These are phyloP conservation scores for Metellina segmentata DNA, from an alignment of 2,888 invertebrate species.

Conservation along the genomic window DNA sequence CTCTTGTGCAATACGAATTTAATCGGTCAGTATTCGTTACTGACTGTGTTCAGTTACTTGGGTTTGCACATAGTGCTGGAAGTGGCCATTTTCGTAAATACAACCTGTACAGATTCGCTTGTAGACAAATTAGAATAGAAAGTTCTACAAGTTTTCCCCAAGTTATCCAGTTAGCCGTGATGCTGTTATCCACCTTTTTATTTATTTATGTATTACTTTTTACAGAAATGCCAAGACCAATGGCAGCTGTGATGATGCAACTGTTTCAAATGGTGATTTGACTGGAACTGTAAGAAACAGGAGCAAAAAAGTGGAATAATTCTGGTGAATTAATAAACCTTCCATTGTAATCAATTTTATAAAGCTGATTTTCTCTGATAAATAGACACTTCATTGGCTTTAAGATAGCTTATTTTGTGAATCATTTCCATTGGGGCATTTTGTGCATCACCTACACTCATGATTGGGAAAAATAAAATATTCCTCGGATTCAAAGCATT, in stretches of 20 bases:
- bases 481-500: neutral
- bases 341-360: constrained; percentile 56
- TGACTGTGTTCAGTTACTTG: too few species aligned
- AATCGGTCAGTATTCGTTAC: too few species aligned
- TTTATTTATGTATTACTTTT: neutral
- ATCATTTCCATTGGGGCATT: neutral
- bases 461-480: neutral
- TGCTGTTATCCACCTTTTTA: too few species aligned
- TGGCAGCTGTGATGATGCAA: constrained; percentile 52
- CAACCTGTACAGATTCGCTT: too few species aligned
- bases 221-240: constrained; percentile 60
- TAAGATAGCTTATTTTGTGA: constrained; percentile 39
- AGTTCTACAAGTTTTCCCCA: too few species aligned
- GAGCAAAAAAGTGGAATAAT: constrained; percentile 44
- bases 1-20: too few species aligned
- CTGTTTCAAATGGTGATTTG: constrained; percentile 49
- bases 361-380: constrained; percentile 16
- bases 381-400: constrained; percentile 17
- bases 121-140: too few species aligned
- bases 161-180: too few species aligned
- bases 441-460: neutral
- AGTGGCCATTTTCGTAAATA: too few species aligned
- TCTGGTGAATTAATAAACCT: constrained; percentile 16
- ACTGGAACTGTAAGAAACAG: neutral
- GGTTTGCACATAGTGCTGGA: too few species aligned